These are phyloP conservation scores for Xenopus borealis DNA, from an alignment of 2,113 vertebrate genomes.

Conservation along the genomic window DNA sequence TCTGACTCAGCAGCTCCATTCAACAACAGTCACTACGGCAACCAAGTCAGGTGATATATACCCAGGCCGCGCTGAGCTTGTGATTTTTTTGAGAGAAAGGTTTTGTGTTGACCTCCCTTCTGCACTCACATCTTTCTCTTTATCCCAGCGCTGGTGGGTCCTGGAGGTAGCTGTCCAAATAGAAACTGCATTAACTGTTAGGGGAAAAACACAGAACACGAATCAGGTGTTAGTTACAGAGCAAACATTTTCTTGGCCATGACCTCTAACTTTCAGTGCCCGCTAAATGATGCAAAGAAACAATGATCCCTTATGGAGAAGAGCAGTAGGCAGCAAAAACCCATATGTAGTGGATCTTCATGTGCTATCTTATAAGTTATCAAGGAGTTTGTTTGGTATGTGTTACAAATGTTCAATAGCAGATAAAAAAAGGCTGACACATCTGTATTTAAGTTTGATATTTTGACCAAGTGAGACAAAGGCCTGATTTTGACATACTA, in stretches of 20 bases:
- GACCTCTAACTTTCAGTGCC: too few species aligned
- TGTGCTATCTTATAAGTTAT: too few species aligned
- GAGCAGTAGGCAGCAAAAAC: too few species aligned
- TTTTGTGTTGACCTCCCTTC: constrained; percentile 61
- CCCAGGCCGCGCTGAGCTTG: constrained; percentile 61
- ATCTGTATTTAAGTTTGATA: too few species aligned
- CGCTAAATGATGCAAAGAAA: too few species aligned
- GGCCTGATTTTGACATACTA: too few species aligned
- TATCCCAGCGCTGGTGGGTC: constrained; percentile 75
- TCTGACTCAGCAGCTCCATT: constrained; percentile 75
- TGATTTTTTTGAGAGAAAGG: constrained; percentile 56
- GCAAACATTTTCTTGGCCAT: background rate
- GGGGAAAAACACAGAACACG: constrained; percentile 58
- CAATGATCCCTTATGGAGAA: too few species aligned
- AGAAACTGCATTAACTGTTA: constrained; percentile 97
- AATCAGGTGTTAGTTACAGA: constrained; percentile 58
- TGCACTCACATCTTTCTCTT: constrained; percentile 94
- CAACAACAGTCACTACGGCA: constrained; percentile 58
- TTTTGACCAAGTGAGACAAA: too few species aligned
- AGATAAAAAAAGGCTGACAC: too few species aligned
- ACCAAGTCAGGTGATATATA: constrained; percentile 63
- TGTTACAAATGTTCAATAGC: too few species aligned
- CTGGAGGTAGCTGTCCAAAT: constrained; percentile 90
- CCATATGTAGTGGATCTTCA: too few species aligned
- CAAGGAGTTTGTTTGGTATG: too few species aligned